Evolutionary conservation across 1,140 invertebrate genomes (phyloP).

Genomic region (Cepaea nemoralis): DNA sequence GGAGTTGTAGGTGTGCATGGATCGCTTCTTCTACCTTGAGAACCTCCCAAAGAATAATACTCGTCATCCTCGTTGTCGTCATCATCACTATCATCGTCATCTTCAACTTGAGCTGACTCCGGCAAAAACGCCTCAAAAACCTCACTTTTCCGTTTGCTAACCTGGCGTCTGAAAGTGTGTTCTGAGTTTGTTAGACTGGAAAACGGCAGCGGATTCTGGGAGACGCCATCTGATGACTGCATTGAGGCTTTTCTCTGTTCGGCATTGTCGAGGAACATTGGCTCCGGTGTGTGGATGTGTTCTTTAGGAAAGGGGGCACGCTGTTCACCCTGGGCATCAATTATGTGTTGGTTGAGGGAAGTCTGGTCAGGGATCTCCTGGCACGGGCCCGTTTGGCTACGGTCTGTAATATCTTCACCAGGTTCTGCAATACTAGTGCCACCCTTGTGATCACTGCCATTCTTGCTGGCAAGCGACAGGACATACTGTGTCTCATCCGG

Average conservation of each 20-base stretch:
- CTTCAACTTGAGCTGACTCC: not conserved
- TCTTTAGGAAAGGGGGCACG: not conserved
- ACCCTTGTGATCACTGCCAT: not conserved
- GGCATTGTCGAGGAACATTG: not conserved
- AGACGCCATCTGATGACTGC: not conserved
- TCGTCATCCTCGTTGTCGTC: not conserved
- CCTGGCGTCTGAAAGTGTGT: not conserved
- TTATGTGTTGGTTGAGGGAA: not conserved
- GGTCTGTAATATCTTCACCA: not conserved
- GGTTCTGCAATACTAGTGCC: not conserved
- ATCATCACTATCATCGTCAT: not conserved
- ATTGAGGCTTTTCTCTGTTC: not conserved
- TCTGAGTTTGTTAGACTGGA: not conserved
- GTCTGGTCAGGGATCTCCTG: not conserved
- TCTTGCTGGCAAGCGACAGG: not conserved
- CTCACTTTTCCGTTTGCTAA: constrained; percentile 28
- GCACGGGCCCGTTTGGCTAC: not conserved
- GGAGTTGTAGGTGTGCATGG: constrained; percentile 10
- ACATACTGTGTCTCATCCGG: not conserved
- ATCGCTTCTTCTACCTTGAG: not conserved
- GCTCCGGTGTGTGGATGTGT: not conserved
- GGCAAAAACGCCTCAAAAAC: not conserved
- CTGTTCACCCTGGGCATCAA: not conserved
- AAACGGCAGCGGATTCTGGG: not conserved
- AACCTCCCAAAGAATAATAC: not conserved